Percentiles rank a stretch among this genome's conserved stretches.
phyloP scores from a whole-genome alignment of 1,140 invertebrate genomes.

The Drosophila erecta region DNA sequence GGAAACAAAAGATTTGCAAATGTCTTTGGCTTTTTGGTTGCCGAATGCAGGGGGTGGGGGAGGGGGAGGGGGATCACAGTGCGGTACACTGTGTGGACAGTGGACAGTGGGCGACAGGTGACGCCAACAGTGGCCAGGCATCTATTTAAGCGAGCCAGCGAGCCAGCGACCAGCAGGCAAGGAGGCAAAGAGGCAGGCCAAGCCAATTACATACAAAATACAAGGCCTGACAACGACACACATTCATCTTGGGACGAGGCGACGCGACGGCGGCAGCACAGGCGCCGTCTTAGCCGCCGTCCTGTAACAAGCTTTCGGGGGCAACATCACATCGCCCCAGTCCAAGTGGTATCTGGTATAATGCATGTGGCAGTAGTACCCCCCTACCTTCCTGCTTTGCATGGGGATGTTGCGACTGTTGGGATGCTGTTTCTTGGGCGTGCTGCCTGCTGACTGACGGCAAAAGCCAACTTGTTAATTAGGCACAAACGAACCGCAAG shows the following conservation, averaged over 20 bases:
- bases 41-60: conserved; percentile 39
- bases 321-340: conserved; percentile 46
- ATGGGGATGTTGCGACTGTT: conserved; percentile 30
- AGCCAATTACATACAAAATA: conserved; percentile 83
- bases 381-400: conserved; percentile 37
- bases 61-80: no score
- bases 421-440: conserved; percentile 20
- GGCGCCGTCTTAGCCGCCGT: conserved; percentile 54
- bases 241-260: conserved; percentile 69
- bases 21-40: conserved; percentile 80
- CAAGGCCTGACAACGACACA: conserved; percentile 78
- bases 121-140: conserved; percentile 58
- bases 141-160: conserved; percentile 59
- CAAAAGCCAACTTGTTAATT: conserved; percentile 66
- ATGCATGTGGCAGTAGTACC: background rate
- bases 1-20: conserved; percentile 84
- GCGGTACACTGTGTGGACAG: background rate
- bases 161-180: background rate
- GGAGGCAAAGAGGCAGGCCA: conserved; percentile 17
- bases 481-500: conserved; percentile 57
- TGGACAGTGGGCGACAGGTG: conserved; percentile 71
- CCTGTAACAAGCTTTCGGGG: conserved; percentile 53
- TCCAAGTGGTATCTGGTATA: conserved; percentile 6
- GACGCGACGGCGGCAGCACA: conserved; percentile 42
- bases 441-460: conserved; percentile 64